phyloP scores from a whole-genome alignment of 2,888 invertebrate species.

The Rhamnusium bicolor region DNA sequence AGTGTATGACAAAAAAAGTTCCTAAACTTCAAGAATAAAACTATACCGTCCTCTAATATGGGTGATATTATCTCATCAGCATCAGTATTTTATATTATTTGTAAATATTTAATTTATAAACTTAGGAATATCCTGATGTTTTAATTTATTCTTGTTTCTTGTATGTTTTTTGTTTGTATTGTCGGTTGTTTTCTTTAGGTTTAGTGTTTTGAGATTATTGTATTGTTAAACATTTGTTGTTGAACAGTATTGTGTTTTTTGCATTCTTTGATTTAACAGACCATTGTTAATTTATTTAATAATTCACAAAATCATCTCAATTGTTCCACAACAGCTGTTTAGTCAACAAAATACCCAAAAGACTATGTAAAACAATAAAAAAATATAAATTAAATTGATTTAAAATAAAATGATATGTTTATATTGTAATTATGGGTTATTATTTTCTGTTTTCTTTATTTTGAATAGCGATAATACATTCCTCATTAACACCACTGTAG shows the following conservation, averaged over 20 bases:
- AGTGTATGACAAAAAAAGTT: neutral
- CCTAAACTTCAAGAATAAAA: neutral
- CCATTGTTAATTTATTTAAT: neutral
- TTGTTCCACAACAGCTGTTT: neutral
- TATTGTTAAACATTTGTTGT: neutral
- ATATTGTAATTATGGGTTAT: neutral
- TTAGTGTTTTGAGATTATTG: neutral
- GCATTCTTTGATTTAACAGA: neutral
- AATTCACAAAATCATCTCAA: neutral
- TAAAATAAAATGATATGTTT: slow-evolving; percentile 7
- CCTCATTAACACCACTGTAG: too few species aligned
- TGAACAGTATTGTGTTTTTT: neutral
- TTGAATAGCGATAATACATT: too few species aligned
- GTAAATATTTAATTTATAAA: slow-evolving; percentile 15
- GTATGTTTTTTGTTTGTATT: neutral
- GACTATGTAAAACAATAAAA: neutral
- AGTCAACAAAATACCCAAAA: neutral
- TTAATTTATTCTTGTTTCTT: slow-evolving; percentile 17
- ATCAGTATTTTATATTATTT: slow-evolving; percentile 26
- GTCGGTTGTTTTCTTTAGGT: neutral
- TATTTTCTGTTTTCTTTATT: neutral
- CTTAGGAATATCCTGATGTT: neutral
- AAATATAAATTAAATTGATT: neutral
- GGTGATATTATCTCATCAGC: slow-evolving; percentile 17
- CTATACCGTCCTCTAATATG: neutral